Conservation (phyloP, 37 sponge, comb jelly and placozoan species). For the Haliclona indistincta region DNA sequence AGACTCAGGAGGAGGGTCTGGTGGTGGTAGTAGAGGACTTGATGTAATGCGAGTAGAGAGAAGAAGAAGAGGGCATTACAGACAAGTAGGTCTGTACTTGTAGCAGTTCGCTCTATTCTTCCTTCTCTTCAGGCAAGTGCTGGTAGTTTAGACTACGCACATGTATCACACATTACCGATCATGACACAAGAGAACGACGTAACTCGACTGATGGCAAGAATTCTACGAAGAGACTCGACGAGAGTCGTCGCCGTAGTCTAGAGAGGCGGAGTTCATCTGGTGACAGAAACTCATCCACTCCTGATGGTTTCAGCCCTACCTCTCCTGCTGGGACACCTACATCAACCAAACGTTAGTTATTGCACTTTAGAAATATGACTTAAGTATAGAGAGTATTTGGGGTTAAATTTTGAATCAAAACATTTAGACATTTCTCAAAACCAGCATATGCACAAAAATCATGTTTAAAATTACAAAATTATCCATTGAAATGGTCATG, state of each 20-base stretch:
- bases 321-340: conserved; percentile 4
- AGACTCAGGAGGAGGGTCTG: background rate
- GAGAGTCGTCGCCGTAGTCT: background rate
- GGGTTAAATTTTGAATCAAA: too few relatives aligned
- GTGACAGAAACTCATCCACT: conserved; percentile 50
- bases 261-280: conserved; percentile 57
- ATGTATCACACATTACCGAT: background rate
- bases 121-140: conserved; percentile 28
- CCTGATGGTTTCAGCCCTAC: conserved; percentile 51
- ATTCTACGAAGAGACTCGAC: background rate
- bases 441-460: too few relatives aligned
- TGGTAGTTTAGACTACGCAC: conserved; percentile 43
- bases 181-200: conserved; percentile 18
- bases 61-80: background rate
- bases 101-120: background rate
- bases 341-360: background rate
- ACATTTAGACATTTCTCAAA: too few relatives aligned
- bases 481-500: too few relatives aligned
- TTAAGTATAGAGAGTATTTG: too few relatives aligned
- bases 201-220: conserved; percentile 15
- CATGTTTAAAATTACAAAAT: too few relatives aligned
- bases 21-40: background rate
- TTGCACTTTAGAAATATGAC: too few relatives aligned
- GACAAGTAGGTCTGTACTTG: background rate
- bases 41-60: conserved; percentile 6